These are phyloP conservation scores for Pao palembangensis DNA, from an alignment of 2,113 vertebrate species.

Conservation along the genomic window DNA sequence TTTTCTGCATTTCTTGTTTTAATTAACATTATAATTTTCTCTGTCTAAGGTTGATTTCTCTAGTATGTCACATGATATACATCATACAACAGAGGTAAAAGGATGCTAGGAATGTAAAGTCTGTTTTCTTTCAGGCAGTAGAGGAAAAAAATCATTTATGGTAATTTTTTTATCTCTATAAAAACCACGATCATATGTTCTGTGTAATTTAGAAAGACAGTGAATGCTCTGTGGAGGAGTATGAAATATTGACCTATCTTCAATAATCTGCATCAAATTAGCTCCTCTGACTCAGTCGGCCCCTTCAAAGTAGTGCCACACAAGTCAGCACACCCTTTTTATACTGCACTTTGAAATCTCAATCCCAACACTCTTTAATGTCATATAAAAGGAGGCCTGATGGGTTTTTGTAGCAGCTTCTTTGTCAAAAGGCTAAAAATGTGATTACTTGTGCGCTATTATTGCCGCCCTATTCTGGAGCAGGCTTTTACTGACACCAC, in stretches of 20 bases:
- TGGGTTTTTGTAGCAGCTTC: constrained; percentile 61
- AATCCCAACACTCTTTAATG: constrained; percentile 62
- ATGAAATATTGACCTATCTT: constrained; percentile 37
- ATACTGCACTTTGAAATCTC: constrained; percentile 56
- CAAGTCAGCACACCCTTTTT: constrained; percentile 47
- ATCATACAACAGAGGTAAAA: constrained; percentile 4
- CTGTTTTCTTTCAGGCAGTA: too few relatives aligned
- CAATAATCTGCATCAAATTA: constrained; percentile 44
- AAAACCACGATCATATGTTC: constrained; percentile 9
- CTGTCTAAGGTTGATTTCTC: constrained; percentile 30
- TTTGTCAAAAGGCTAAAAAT: constrained; percentile 48
- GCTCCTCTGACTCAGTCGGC: constrained; percentile 39
- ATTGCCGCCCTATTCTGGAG: constrained; percentile 52
- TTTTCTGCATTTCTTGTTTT: constrained; percentile 31
- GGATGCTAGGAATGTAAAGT: constrained; percentile 5
- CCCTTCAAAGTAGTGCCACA: constrained; percentile 46
- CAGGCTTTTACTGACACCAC: constrained; percentile 45
- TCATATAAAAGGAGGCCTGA: constrained; percentile 42
- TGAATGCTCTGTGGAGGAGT: constrained; percentile 9
- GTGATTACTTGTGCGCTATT: constrained; percentile 61
- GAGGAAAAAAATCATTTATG: not conserved
- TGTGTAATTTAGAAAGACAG: not conserved
- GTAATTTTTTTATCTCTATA: not conserved
- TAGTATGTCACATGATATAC: constrained; percentile 18
- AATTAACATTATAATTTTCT: constrained; percentile 11